Base-by-base conservation (phyloP, 2,888 invertebrate species). In the Diaprepes abbreviatus region DNA sequence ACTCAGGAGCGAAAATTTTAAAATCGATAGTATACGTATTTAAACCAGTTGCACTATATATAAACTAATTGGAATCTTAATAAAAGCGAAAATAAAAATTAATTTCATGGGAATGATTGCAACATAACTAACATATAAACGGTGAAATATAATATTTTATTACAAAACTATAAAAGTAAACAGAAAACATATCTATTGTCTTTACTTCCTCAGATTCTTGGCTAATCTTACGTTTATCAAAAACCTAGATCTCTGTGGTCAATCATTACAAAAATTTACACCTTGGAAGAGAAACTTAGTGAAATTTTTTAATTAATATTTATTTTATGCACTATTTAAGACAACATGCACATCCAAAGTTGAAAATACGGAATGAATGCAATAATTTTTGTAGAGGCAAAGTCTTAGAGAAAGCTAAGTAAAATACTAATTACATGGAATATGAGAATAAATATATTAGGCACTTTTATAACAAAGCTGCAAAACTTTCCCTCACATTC, bases 301-400 rank as follows among this genome's bases (percentile, higher is more conserved):
- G 48, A 48, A 48, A 48, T 14, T 28, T 48, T 24, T 48, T 45
- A 24, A 48, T 48, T n/a, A 48, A 28, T 28, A 28, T 24, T 12
- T 28, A 48, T 48, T 48, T 48, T 28, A 48, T 48, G 48, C 48
- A 28, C 45, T 21, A n/a, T 9, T 43, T 43, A 43, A 43, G 21
- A 7, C 19, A 43, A 17, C 1, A 9, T 24, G 45, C 45, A 12
- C 45, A 12, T 21, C 24, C 12, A 24, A 45, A 45, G 24, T 7
- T 21, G 5, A 45, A 45, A 10, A 19, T 14, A 6, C 38, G 4
- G 4, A 38, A 16, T 14, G 14, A 38, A 6, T 38, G 38, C 16
- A 36, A 12, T 12, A 36, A 4, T 36, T 36, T 24, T 5, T 24
- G 5, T 24, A 3, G 5, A 24, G 24, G 24, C 24, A 24, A 4